Conservation (phyloP, 1,140 invertebrate species). For the Procambarus clarkii region DNA sequence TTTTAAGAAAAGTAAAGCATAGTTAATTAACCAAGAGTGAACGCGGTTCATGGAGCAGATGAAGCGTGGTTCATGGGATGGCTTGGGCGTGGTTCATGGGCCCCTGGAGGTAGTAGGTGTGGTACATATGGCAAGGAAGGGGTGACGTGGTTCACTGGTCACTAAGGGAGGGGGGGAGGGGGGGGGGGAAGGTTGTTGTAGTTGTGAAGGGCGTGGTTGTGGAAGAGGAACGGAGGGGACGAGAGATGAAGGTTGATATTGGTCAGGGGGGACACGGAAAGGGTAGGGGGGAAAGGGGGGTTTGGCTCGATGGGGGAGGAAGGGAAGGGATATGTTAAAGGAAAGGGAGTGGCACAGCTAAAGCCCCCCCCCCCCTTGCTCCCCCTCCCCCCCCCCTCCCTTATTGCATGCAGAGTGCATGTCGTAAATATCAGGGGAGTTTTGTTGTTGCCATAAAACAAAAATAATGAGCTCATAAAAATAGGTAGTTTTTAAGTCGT, state of each 20-base stretch:
- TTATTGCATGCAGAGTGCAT: conserved; percentile 14
- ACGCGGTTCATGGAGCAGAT: neutral
- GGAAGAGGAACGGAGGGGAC: too few relatives aligned
- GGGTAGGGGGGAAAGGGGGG: neutral
- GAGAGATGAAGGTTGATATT: neutral
- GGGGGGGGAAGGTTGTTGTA: too few relatives aligned
- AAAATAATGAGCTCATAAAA: conserved; percentile 24
- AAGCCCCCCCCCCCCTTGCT: neutral
- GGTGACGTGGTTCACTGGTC: too few relatives aligned
- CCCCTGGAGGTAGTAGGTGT: neutral
- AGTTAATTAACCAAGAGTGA: neutral
- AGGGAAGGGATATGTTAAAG: neutral
- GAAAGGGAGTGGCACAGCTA: neutral
- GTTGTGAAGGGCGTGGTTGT: too few relatives aligned
- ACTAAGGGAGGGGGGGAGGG: too few relatives aligned
- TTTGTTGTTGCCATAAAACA: conserved; percentile 17
- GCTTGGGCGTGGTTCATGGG: neutral
- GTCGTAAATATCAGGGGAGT: conserved; percentile 30
- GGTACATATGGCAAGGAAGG: neutral
- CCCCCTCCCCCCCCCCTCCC: too few relatives aligned
- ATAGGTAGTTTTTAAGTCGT: neutral
- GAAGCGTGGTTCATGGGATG: neutral
- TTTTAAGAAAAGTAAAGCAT: neutral
- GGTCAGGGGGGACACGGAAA: neutral
- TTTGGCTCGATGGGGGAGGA: neutral